These are phyloP conservation scores for Chiloscyllium plagiosum DNA, from an alignment of 2,113 vertebrate species.

Conservation along the genomic window DNA sequence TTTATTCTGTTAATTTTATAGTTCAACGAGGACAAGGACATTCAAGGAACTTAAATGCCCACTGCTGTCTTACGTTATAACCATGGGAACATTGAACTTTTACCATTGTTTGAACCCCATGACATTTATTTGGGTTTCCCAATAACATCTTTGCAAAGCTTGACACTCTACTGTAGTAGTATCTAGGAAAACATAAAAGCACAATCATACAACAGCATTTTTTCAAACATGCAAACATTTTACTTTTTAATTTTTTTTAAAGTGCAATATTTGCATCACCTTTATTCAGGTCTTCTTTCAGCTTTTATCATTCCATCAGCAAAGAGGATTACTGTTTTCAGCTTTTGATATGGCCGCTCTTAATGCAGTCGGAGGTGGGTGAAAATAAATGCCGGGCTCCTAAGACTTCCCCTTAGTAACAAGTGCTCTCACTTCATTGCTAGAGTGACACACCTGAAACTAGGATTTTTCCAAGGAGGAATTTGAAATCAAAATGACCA, in stretches of 20 bases:
- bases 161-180: neutral
- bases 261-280: neutral
- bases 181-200: constrained; percentile 16
- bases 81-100: constrained; percentile 33
- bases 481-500: neutral
- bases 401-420: neutral
- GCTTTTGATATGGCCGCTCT: neutral
- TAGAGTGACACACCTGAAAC: neutral
- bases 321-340: neutral
- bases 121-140: constrained; percentile 31
- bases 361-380: neutral
- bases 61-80: constrained; percentile 29
- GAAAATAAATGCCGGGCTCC: neutral
- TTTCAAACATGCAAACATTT: neutral
- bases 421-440: neutral
- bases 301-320: neutral
- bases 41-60: constrained; percentile 24
- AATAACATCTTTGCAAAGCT: constrained; percentile 3
- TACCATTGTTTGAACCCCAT: constrained; percentile 36
- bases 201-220: neutral
- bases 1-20: constrained; percentile 30
- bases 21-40: constrained; percentile 36
- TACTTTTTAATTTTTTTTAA: neutral
- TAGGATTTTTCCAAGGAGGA: neutral
- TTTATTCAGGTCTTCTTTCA: neutral